These are phyloP conservation scores for Procambarus virginalis DNA, from an alignment of 1,140 invertebrate species.

Conservation along the genomic window DNA sequence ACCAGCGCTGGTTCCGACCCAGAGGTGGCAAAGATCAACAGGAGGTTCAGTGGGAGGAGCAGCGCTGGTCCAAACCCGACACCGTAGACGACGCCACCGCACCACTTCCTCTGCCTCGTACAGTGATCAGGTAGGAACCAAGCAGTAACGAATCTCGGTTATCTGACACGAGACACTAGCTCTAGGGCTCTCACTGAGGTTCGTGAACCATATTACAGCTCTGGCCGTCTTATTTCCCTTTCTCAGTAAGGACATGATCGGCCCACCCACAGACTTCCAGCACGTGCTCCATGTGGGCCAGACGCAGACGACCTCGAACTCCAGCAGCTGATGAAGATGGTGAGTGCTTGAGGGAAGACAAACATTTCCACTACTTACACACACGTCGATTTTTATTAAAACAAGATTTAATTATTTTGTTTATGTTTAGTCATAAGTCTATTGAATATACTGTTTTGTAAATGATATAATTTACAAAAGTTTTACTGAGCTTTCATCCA, in stretches of 20 bases:
- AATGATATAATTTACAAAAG: no score
- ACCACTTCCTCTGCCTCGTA: background rate
- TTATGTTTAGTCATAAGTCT: no score
- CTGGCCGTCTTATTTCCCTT: background rate
- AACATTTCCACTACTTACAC: no score
- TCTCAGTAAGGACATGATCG: slow-evolving; percentile 15
- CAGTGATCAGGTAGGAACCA: background rate
- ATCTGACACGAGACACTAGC: no score
- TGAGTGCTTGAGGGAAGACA: background rate
- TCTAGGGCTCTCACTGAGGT: no score
- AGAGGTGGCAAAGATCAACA: background rate
- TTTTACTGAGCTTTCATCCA: no score
- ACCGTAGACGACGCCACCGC: background rate
- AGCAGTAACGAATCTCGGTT: no score
- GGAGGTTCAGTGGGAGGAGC: background rate
- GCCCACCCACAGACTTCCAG: slow-evolving; percentile 10
- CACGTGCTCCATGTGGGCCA: slow-evolving; percentile 3
- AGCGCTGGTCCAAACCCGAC: background rate
- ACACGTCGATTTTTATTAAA: no score
- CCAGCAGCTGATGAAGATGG: background rate
- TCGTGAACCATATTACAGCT: background rate
- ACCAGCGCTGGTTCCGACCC: background rate
- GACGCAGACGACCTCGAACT: background rate
- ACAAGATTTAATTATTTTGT: no score
- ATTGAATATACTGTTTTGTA: no score